Evolutionary conservation across 2,888 invertebrate genomes (phyloP).

Genomic region (Thymelicus lineola): DNA sequence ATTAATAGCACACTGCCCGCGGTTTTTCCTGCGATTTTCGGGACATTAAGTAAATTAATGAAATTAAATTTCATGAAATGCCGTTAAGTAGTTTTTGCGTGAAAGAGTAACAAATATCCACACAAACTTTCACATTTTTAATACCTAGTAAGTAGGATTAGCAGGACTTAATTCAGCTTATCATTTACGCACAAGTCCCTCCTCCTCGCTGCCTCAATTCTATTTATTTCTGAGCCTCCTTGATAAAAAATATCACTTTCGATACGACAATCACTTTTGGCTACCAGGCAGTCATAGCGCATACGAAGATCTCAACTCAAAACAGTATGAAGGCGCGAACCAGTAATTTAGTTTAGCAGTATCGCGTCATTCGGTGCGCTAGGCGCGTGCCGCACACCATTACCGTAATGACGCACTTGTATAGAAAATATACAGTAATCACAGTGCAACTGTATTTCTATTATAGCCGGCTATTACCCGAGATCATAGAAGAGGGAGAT

Average conservation of each 20-base stretch:
- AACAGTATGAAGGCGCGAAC: slow-evolving; percentile 27
- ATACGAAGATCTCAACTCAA: slow-evolving; percentile 5
- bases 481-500: slow-evolving; percentile 47
- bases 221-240: neutral
- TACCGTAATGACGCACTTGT: slow-evolving; percentile 68
- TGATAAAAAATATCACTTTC: slow-evolving; percentile 33
- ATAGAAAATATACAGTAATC: slow-evolving; percentile 73
- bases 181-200: too few species aligned
- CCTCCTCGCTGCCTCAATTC: too few species aligned
- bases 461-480: slow-evolving; percentile 58
- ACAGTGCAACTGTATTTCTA: slow-evolving; percentile 58
- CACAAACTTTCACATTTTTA: too few species aligned
- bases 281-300: slow-evolving; percentile 37
- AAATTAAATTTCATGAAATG: too few species aligned
- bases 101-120: too few species aligned
- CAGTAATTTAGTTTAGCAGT: slow-evolving; percentile 48
- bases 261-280: slow-evolving; percentile 19
- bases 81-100: too few species aligned
- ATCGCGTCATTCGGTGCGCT: slow-evolving; percentile 46
- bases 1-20: too few species aligned
- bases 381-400: slow-evolving; percentile 64
- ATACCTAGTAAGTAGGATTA: too few species aligned
- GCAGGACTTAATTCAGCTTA: too few species aligned
- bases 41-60: too few species aligned
- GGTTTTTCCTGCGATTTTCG: too few species aligned